Conservation (phyloP, 2,113 vertebrate species). For the Tenebrosternarchus preto region DNA sequence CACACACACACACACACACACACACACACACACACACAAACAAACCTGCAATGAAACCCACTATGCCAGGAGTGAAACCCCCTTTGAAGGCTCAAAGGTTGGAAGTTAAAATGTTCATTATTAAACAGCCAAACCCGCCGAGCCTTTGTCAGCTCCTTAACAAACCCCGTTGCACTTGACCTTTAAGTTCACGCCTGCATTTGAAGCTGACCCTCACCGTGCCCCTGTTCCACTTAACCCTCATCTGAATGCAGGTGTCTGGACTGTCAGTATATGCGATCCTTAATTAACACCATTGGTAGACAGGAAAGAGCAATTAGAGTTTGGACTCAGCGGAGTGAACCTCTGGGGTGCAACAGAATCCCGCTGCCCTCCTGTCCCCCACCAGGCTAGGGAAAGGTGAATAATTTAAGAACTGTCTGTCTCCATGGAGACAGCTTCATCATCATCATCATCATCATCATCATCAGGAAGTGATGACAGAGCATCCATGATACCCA, state of each 20-base stretch:
- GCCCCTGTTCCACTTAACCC: background rate
- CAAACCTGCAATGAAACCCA: too few relatives aligned
- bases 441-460: slow-evolving; percentile 22
- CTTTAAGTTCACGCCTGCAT: background rate
- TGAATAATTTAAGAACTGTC: slow-evolving; percentile 39
- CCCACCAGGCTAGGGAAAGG: background rate
- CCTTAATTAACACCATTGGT: slow-evolving; percentile 68
- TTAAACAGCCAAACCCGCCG: too few relatives aligned
- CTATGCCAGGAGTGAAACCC: too few relatives aligned
- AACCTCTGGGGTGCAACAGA: background rate
- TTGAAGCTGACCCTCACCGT: background rate
- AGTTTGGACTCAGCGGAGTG: slow-evolving; percentile 18
- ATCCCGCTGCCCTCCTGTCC: background rate
- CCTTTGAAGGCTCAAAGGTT: too few relatives aligned
- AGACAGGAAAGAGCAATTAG: slow-evolving; percentile 72
- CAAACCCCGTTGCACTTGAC: too few relatives aligned
- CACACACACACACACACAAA: too few relatives aligned
- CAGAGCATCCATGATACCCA: background rate
- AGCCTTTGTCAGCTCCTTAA: too few relatives aligned
- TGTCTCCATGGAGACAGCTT: background rate
- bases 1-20: background rate
- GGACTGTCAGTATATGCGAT: slow-evolving; percentile 16
- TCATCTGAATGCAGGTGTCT: background rate
- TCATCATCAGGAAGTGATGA: background rate
- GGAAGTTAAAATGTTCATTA: too few relatives aligned